Evolutionary conservation across 1,140 invertebrate genomes (phyloP), one percentile per base, ranked within the genome.

Genomic region (Drosophila ambigua): DNA sequence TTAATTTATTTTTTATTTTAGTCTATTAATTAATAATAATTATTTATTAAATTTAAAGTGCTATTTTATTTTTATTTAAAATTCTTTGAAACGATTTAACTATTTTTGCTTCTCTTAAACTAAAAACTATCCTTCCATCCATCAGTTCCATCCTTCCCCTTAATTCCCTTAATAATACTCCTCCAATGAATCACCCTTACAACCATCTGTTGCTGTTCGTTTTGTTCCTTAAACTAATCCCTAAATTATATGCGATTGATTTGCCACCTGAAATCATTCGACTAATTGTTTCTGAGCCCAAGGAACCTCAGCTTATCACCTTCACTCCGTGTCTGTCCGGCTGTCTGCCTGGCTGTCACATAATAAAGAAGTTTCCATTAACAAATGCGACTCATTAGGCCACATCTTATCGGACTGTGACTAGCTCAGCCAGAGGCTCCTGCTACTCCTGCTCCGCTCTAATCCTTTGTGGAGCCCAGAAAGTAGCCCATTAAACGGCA

Each of bases 401-500:
- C 35, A 13, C n/a, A 13, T 61, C 65, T 87, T 85, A 85, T 87
- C 82, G 63, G 2, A 16, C 28, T 9, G 16, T 41, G 54, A 26
- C 54, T 44, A 15, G 7, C 4, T 2, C 20, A 20, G 20, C 61
- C 49, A 28, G 55, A 16, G 24, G 53, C 45, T 50, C 46, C 58
- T 72, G 39, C 28, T 39, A 41, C 62, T 58, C 20, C 57, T 8
- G 44, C 68, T 35, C 43, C 43, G 45, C 28, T 24, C 31, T 58
- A 83, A 79, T 83, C 79, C 79, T 79, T 83, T 75, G 61, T 78
- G 58, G 63, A 43, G 87, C 77, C 65, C 16, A 16, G 1, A 16
- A 16, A 16, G 16, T 16, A 16, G 16, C 16, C 74, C 75, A 87
- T 87, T 87, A 82, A 87, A 88, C 65, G 62, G 74, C 82, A 87